Evolutionary conservation across 2,797 vertebrate genomes (phyloP).

Genomic region (Yasuhikotakia modesta): DNA sequence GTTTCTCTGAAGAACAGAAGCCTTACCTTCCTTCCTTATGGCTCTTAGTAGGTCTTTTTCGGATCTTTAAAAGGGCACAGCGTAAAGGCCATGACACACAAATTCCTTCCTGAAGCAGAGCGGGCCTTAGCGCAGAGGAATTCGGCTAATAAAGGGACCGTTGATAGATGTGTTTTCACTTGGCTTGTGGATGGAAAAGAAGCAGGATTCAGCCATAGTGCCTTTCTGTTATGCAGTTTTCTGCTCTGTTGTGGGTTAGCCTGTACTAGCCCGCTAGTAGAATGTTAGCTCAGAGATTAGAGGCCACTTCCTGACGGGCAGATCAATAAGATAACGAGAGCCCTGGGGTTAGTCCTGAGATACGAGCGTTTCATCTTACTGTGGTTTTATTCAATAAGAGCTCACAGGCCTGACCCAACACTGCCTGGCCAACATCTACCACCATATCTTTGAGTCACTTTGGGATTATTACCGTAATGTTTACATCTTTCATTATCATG

Average conservation of each 20-base stretch:
- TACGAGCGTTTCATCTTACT: conserved; percentile 20
- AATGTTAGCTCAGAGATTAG: neutral
- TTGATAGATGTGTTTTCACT: conserved; percentile 17
- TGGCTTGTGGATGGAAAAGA: neutral
- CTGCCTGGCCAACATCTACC: conserved; percentile 25
- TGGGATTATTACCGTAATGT: conserved; percentile 30
- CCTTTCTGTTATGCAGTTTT: neutral
- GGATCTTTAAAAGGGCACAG: conserved; percentile 1
- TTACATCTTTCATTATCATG: conserved; percentile 29
- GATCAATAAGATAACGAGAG: conserved; percentile 35
- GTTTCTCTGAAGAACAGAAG: conserved; percentile 45
- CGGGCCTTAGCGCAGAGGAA: conserved; percentile 19
- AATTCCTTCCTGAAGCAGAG: conserved; percentile 23
- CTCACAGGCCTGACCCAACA: neutral
- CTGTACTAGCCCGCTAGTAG: neutral
- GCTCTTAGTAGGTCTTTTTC: neutral
- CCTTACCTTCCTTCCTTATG: conserved; percentile 17
- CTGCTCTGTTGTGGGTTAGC: neutral
- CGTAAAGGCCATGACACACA: conserved; percentile 15
- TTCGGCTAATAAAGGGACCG: conserved; percentile 34
- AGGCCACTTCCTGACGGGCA: conserved; percentile 9
- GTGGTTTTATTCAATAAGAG: conserved; percentile 11
- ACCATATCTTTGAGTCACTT: conserved; percentile 24
- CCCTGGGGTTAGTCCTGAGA: conserved; percentile 22
- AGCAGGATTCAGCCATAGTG: neutral